These are phyloP conservation scores for Antechinus flavipes DNA, from an alignment of 2,113 vertebrate species.

Conservation along the genomic window DNA sequence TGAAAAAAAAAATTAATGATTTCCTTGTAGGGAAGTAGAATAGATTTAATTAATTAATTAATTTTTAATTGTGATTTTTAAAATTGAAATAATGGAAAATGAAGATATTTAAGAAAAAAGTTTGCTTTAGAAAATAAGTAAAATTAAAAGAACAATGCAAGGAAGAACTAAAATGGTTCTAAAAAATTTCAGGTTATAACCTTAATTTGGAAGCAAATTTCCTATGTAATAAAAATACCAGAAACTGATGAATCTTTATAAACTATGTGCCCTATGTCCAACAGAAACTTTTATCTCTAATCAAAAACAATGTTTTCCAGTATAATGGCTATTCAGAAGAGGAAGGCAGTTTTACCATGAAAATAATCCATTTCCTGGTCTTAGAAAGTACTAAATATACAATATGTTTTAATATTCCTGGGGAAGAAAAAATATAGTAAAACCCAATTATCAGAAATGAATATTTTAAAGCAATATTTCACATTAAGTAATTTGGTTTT, in stretches of 20 bases:
- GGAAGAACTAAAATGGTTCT: not conserved
- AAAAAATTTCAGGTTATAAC: slow-evolving; percentile 34
- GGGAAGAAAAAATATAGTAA: not conserved
- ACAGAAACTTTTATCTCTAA: slow-evolving; percentile 37
- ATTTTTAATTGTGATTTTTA: not conserved
- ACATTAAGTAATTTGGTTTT: too few relatives aligned
- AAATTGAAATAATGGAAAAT: slow-evolving; percentile 4
- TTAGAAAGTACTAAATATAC: not conserved
- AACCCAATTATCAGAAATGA: not conserved
- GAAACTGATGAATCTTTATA: not conserved
- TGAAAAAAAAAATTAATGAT: slow-evolving; percentile 32
- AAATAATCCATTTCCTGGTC: not conserved
- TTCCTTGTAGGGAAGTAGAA: not conserved
- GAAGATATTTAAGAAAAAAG: too few relatives aligned
- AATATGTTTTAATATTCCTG: not conserved
- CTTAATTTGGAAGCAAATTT: slow-evolving; percentile 47
- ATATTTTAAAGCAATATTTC: not conserved
- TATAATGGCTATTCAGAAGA: slow-evolving; percentile 3
- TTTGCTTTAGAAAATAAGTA: not conserved
- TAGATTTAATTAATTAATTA: not conserved
- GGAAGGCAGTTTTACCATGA: not conserved
- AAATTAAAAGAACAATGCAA: slow-evolving; percentile 17
- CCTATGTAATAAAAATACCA: slow-evolving; percentile 49
- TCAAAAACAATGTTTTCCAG: not conserved
- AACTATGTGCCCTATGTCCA: not conserved